Percentiles rank a stretch among this genome's conserved stretches.
phyloP scores from a whole-genome alignment of 2,888 invertebrate genomes.

The Baccha elongata region DNA sequence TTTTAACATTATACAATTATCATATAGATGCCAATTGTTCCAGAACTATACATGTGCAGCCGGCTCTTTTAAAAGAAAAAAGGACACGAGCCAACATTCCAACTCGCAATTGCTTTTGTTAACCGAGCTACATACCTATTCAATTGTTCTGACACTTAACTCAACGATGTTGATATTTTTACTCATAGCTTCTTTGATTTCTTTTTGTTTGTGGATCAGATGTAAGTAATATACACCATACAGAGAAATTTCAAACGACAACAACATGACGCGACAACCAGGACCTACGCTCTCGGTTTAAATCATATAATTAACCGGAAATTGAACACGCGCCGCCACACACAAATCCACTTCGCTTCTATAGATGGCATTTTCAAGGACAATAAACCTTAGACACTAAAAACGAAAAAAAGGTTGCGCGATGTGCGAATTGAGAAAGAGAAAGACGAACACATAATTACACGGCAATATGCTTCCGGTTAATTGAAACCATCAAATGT shows the following conservation, averaged over 20 bases:
- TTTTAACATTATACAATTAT: too few relatives aligned
- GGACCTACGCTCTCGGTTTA: conserved; percentile 60
- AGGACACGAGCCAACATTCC: conserved; percentile 71
- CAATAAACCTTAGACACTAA: conserved; percentile 65
- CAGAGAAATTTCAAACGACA: conserved; percentile 21
- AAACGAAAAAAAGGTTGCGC: conserved; percentile 56
- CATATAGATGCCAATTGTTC: conserved; percentile 58
- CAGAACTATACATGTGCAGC: conserved; percentile 53
- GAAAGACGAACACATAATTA: conserved; percentile 61
- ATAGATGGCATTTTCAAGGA: conserved; percentile 63
- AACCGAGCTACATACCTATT: conserved; percentile 30
- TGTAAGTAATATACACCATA: conserved; percentile 41
- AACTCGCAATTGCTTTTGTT: conserved; percentile 61
- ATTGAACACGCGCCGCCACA: conserved; percentile 81
- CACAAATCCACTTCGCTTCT: conserved; percentile 45
- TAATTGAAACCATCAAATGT: conserved; percentile 72
- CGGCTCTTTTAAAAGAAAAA: conserved; percentile 49
- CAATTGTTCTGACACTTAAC: conserved; percentile 70
- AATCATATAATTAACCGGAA: conserved; percentile 82
- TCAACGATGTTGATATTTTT: conserved; percentile 59
- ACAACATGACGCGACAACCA: conserved; percentile 33
- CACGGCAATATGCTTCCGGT: conserved; percentile 69
- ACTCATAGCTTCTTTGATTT: conserved; percentile 20
- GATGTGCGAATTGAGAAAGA: conserved; percentile 63
- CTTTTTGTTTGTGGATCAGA: conserved; percentile 21